Percentiles rank a stretch among this genome's conserved stretches.
These are phyloP conservation scores for Ectropis grisescens DNA, from an alignment of 1,140 invertebrate genomes.

Conservation along the genomic window DNA sequence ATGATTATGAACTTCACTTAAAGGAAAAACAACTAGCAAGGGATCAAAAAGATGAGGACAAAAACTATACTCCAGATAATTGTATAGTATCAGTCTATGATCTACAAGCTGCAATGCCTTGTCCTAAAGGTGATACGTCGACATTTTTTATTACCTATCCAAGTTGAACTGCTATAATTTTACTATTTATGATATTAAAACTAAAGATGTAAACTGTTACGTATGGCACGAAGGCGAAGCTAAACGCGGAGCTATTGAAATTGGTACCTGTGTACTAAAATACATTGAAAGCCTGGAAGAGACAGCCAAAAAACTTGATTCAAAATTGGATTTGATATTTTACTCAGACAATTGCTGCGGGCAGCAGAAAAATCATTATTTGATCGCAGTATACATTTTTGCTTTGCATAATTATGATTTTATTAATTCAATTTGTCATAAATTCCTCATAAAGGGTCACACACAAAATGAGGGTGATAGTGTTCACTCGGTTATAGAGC, in stretches of 20 bases:
- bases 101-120: conserved; percentile 10
- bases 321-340: conserved; percentile 32
- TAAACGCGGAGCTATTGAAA: conserved; percentile 9
- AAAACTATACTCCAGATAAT: conserved; percentile 6
- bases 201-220: conserved; percentile 6
- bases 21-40: conserved; percentile 5
- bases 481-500: conserved; percentile 38
- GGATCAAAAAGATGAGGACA: conserved; percentile 6
- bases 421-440: conserved; percentile 37
- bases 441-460: conserved; percentile 49
- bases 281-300: conserved; percentile 16
- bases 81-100: conserved; percentile 13
- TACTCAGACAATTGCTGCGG: conserved; percentile 43
- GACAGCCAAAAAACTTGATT: conserved; percentile 3
- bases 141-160: conserved; percentile 9
- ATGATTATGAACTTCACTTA: conserved; percentile 3
- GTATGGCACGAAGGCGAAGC: conserved; percentile 2
- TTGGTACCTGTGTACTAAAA: conserved; percentile 28
- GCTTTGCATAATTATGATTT: conserved; percentile 17
- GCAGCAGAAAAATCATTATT: conserved; percentile 48
- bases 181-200: conserved; percentile 5
- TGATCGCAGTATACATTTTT: conserved; percentile 28
- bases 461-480: conserved; percentile 56
- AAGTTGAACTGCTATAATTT: conserved; percentile 10
- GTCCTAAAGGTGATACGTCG: conserved; percentile 2